Conservation (phyloP, 2,888 invertebrate species). For the Mythimna lalbum region DNA sequence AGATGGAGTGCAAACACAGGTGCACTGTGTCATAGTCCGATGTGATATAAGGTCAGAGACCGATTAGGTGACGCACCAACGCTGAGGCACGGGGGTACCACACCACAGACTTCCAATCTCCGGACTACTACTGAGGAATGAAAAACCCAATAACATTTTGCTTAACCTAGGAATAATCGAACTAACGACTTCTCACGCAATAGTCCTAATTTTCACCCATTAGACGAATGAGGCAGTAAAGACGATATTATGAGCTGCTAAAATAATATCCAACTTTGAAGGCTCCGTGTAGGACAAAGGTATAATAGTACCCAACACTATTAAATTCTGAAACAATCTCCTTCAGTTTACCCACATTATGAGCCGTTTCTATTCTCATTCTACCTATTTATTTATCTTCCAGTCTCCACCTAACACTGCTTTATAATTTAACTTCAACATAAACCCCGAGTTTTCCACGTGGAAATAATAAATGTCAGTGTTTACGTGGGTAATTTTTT, state of each 20-base stretch:
- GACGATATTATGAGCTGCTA: neutral
- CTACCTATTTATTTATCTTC: slow-evolving; percentile 11
- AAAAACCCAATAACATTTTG: too few species aligned
- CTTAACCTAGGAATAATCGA: too few species aligned
- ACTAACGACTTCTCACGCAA: too few species aligned
- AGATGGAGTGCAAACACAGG: too few species aligned
- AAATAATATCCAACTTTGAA: neutral
- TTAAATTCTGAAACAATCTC: neutral
- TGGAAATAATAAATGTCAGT: slow-evolving; percentile 55
- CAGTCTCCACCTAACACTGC: neutral
- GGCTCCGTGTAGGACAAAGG: neutral
- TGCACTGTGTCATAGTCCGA: too few species aligned
- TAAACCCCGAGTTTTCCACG: slow-evolving; percentile 20
- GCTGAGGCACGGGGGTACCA: too few species aligned
- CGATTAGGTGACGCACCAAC: too few species aligned
- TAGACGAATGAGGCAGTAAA: too few species aligned
- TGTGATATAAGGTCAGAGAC: too few species aligned
- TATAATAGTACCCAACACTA: neutral
- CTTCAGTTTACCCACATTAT: neutral
- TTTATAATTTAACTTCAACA: slow-evolving; percentile 33
- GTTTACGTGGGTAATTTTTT: slow-evolving; percentile 28
- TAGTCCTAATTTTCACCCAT: too few species aligned
- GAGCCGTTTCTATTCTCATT: neutral
- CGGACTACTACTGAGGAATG: too few species aligned
- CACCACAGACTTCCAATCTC: too few species aligned